Base-by-base conservation (phyloP, 2,888 invertebrate species). In the Orchesellides sinensis region DNA sequence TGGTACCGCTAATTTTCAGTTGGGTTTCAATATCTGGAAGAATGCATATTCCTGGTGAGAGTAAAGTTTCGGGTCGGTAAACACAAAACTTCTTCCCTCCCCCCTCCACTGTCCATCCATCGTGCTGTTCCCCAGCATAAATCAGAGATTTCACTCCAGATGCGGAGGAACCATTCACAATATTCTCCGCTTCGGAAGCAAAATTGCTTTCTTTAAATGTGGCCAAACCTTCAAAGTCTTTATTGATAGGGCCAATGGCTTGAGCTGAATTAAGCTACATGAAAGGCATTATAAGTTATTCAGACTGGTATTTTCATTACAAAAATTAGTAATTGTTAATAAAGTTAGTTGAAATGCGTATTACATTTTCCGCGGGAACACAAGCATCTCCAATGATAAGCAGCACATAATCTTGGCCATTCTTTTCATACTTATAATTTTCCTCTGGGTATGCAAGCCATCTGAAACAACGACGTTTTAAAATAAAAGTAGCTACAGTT, bases 361-460 rank as follows among this genome's bases (percentile, higher is more conserved):
- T 54, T 40, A 78, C 78, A 14, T 61, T 61, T n/a, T 69, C 69
- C 21, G 78, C 78, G 4, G 78, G 52, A 4, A 78, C n/a, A 27
- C 78, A 78, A 14, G 68, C 29, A 19, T 78, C 63, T 5, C 78
- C 78, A 19, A 69, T 23, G 4, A 78, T n/a, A 14, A 78, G 29
- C n/a, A 29, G 10, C 0, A 47, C 77, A 17, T 65, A 68, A 25
- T 25, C 52, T n/a, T 40, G 56, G 8, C 25, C 68, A 25, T 35
- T 40, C 3, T 25, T 35, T 0, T 17, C 40, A 59, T 19, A 65
- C 21, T 75, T 25, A 17, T 27, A 77, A 29, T 77, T 35, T 1
- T 17, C 68, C 12, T 66, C 17, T n/a, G 77, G 68, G 29, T 77
- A 77, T 12, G 77, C 77, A 0, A 77, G 5, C 77, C 77, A 77